These are phyloP conservation scores for Nerophis ophidion DNA, from an alignment of 2,113 vertebrate genomes.

Conservation along the genomic window DNA sequence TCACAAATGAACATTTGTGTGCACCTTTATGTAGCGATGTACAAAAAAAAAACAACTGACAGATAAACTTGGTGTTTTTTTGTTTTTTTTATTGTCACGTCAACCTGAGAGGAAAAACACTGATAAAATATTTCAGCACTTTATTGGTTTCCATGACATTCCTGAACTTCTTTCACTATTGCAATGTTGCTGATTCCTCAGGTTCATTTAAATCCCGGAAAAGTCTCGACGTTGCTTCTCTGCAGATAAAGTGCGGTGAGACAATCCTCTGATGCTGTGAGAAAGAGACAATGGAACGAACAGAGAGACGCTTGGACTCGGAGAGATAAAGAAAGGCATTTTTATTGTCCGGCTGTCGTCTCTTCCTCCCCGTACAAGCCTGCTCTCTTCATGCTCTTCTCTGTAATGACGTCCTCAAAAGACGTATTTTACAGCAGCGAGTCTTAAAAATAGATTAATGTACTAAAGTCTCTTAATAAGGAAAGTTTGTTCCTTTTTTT, in stretches of 20 bases:
- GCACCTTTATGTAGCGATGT: neutral
- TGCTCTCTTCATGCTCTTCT: constrained; percentile 25
- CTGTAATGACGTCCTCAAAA: constrained; percentile 49
- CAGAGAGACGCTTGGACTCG: constrained; percentile 27
- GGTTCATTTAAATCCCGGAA: constrained; percentile 33
- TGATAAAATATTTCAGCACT: neutral
- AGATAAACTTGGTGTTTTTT: too few relatives aligned
- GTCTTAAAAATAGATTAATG: constrained; percentile 32
- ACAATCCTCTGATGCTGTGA: constrained; percentile 16
- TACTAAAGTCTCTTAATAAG: constrained; percentile 5
- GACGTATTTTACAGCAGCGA: constrained; percentile 28
- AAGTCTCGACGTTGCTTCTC: constrained; percentile 36
- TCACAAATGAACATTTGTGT: neutral
- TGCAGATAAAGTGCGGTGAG: constrained; percentile 45
- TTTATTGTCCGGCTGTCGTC: constrained; percentile 7
- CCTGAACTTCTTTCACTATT: constrained; percentile 1
- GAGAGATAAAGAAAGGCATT: constrained; percentile 28
- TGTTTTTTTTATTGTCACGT: neutral
- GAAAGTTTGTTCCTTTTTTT: too few relatives aligned
- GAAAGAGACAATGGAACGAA: constrained; percentile 4
- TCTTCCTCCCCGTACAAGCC: constrained; percentile 22
- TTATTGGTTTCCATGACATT: neutral
- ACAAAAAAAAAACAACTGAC: too few relatives aligned
- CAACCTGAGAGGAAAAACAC: too few relatives aligned
- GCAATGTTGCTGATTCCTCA: neutral